Evolutionary conservation across 2,797 vertebrate species (phyloP), one percentile per base, ranked within the genome.

Genomic region (Silurus aristotelis): DNA sequence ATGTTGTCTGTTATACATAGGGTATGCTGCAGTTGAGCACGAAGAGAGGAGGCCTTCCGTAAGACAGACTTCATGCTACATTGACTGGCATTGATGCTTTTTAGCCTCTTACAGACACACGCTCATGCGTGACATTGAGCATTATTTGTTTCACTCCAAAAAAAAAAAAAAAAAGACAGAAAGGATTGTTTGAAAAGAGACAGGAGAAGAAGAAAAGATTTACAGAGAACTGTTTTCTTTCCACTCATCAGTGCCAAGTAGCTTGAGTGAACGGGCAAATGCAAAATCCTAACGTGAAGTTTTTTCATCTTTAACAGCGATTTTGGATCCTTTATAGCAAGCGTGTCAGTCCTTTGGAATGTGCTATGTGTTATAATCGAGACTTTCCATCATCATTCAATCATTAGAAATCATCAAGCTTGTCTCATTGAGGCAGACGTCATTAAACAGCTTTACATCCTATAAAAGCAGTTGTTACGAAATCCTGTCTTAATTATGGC

Each of bases 21-120:
- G 83, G 80, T 84, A 85, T 86, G 67, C 82, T 80, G 85, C 82
- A 85, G 56, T 82, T 60, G 19, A 66, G 79, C 78, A 83, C 73
- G 80, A 70, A 67, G 82, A 83, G 76, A 88, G 84, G 80, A 83
- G 89, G 63, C 64, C 68, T 87, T 83, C 58, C 68, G 80, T 71
- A 83, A 86, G 77, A 85, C 72, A 88, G 81, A 82, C 87, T 79
- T 86, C 88, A 89, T 87, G 88, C 87, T 85, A 83, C 87, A 85
- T 85, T 88, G 87, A 83, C 75, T 63, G 82, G 83, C 78, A 85
- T 87, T 87, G 85, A 87, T 88, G 85, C 86, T 86, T 63, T 86
- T 87, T 84, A 88, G 73, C 64, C 83, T 66, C 77, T 88, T 85
- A 72, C 83, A 82, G 63, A 82, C 77, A 86, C 68, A 86, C 81